phyloP scores from a whole-genome alignment of 2,888 invertebrate species.

The Onchidella celtica region DNA sequence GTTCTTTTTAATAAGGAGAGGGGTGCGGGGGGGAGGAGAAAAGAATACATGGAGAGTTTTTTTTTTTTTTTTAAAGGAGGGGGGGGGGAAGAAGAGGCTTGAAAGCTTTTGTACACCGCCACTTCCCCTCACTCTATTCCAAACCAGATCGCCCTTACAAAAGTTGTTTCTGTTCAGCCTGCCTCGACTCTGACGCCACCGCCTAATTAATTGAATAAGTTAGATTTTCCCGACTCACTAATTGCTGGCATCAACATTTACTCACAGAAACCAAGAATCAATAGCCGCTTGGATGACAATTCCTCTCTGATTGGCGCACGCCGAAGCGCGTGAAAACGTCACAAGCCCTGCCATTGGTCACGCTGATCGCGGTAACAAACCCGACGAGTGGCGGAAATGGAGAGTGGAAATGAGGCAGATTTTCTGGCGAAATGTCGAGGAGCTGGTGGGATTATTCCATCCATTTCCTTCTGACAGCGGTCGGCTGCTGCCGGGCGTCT shows the following conservation, averaged over 20 bases:
- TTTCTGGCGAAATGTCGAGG: slow-evolving; percentile 23
- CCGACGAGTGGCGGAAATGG: slow-evolving; percentile 6
- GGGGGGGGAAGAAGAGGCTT: no score
- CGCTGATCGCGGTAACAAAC: neutral
- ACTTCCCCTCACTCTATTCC: no score
- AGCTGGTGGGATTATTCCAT: slow-evolving; percentile 5
- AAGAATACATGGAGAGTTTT: no score
- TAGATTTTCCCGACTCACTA: slow-evolving; percentile 20
- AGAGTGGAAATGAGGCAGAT: slow-evolving; percentile 3
- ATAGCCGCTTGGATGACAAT: slow-evolving; percentile 21
- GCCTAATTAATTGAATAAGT: slow-evolving; percentile 43
- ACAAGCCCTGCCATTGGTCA: slow-evolving; percentile 9
- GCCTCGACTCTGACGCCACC: no score
- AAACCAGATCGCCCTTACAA: no score
- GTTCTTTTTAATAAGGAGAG: no score
- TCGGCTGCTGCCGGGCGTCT: no score
- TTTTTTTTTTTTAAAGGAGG: no score
- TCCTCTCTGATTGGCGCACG: slow-evolving; percentile 29
- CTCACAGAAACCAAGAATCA: slow-evolving; percentile 31
- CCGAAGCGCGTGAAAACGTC: slow-evolving; percentile 1
- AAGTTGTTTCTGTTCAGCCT: no score
- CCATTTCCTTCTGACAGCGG: slow-evolving; percentile 12
- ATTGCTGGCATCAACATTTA: slow-evolving; percentile 38
- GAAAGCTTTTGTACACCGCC: no score
- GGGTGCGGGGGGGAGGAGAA: no score